These are phyloP conservation scores for Seira sanloemensis DNA, from an alignment of 2,888 invertebrate genomes.

Conservation along the genomic window DNA sequence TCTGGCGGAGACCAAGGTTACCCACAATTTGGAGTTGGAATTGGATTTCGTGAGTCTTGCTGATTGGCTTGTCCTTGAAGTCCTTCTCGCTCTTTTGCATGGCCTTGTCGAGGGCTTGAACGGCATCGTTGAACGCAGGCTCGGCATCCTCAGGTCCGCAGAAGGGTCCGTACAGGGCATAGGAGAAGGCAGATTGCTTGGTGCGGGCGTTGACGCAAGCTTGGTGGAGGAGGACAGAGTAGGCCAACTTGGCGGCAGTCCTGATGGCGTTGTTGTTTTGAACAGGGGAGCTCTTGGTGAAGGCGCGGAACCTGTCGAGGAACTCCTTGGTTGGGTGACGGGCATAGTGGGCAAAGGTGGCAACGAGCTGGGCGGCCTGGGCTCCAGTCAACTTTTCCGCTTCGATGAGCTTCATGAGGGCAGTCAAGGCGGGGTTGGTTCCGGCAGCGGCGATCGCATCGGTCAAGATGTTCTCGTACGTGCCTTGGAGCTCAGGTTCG, in stretches of 20 bases:
- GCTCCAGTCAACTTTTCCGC: slow-evolving; percentile 72
- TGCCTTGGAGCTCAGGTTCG: slow-evolving; percentile 36
- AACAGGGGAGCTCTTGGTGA: slow-evolving; percentile 71
- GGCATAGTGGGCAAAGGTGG: slow-evolving; percentile 74
- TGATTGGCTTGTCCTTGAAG: neutral
- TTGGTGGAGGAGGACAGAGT: slow-evolving; percentile 74
- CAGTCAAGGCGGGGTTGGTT: slow-evolving; percentile 75
- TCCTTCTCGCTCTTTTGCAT: slow-evolving; percentile 63
- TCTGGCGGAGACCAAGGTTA: slow-evolving; percentile 75
- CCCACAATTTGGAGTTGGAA: slow-evolving; percentile 75
- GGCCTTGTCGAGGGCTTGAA: slow-evolving; percentile 59
- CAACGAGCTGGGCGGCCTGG: slow-evolving; percentile 73
- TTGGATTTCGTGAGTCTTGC: slow-evolving; percentile 57
- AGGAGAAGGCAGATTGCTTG: slow-evolving; percentile 72
- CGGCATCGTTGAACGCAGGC: slow-evolving; percentile 69
- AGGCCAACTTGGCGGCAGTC: slow-evolving; percentile 73
- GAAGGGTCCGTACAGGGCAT: slow-evolving; percentile 71
- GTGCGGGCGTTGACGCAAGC: slow-evolving; percentile 74
- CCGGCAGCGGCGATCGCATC: slow-evolving; percentile 74
- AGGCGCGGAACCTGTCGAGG: slow-evolving; percentile 74
- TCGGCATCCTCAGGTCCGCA: slow-evolving; percentile 71
- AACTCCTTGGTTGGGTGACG: slow-evolving; percentile 75
- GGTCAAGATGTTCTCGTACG: slow-evolving; percentile 55
- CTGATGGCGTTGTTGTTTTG: slow-evolving; percentile 70
- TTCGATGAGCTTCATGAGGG: slow-evolving; percentile 74